Conservation (phyloP, 2,888 invertebrate species). For the Lithosia quadra region DNA sequence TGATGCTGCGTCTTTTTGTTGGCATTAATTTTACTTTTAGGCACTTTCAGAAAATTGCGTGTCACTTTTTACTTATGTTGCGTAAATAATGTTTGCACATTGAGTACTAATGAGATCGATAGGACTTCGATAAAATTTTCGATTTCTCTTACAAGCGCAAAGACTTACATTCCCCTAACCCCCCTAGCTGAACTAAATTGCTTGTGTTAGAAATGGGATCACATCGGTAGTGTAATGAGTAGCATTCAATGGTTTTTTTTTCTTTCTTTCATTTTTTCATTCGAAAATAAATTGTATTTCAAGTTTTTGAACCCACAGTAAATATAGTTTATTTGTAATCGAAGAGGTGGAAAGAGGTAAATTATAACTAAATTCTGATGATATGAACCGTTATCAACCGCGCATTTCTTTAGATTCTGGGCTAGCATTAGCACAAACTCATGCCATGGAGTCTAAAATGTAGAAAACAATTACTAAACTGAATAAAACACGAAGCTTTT, state of each 20-base stretch:
- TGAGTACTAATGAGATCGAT: neutral
- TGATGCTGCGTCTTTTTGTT: slow-evolving; percentile 17
- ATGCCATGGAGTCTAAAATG: neutral
- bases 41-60: slow-evolving; percentile 9
- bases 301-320: too few relatives aligned
- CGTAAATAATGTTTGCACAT: neutral
- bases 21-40: slow-evolving; percentile 12
- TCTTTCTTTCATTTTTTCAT: too few relatives aligned
- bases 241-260: too few relatives aligned
- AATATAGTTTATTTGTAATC: neutral
- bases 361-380: neutral
- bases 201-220: too few relatives aligned
- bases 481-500: slow-evolving; percentile 2
- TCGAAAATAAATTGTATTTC: too few relatives aligned
- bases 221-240: too few relatives aligned
- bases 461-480: neutral
- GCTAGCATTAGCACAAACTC: too few relatives aligned
- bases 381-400: too few relatives aligned
- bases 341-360: neutral
- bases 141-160: too few relatives aligned
- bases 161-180: too few relatives aligned
- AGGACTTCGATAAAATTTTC: neutral
- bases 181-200: too few relatives aligned
- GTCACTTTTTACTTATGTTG: slow-evolving; percentile 5
- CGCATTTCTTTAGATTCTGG: too few relatives aligned